Percentiles rank a stretch among this genome's conserved stretches.
Conservation (phyloP, 2,888 invertebrate genomes). For the Drosophila maculinotata region DNA sequence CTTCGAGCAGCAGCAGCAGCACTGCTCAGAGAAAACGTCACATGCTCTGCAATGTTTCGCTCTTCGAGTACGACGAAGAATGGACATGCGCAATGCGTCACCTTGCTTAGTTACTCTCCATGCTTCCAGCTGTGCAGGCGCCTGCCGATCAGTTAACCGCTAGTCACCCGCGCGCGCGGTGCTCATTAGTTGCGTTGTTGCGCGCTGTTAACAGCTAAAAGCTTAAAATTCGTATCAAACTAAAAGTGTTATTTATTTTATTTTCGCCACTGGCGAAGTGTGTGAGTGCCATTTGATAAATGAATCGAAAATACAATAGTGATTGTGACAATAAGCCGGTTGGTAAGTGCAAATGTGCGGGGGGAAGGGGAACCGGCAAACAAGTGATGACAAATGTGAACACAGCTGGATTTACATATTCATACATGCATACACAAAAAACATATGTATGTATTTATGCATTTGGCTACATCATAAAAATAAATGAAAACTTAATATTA, state of each 20-base stretch:
- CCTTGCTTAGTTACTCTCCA: constrained; percentile 36
- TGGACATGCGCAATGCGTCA: constrained; percentile 34
- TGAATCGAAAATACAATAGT: constrained; percentile 33
- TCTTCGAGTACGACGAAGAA: constrained; percentile 5
- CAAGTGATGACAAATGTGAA: constrained; percentile 40
- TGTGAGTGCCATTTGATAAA: constrained; percentile 55
- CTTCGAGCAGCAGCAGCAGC: background rate
- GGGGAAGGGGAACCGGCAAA: constrained; percentile 44
- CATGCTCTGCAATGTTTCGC: background rate
- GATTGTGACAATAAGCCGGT: constrained; percentile 52
- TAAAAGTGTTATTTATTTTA: constrained; percentile 29
- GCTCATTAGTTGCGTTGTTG: constrained; percentile 40
- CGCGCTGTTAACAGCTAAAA: constrained; percentile 23
- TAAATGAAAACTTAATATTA: constrained; percentile 17
- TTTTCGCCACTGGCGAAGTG: constrained; percentile 38
- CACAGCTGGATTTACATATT: constrained; percentile 21
- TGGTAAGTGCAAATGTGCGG: constrained; percentile 45
- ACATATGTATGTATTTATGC: constrained; percentile 3
- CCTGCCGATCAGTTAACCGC: constrained; percentile 61
- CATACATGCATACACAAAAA: constrained; percentile 17
- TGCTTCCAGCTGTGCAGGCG: constrained; percentile 51
- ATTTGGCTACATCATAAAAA: constrained; percentile 15
- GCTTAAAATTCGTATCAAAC: constrained; percentile 31
- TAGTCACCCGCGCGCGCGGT: constrained; percentile 64
- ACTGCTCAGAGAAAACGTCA: constrained; percentile 23